Conservation (phyloP, 1,140 invertebrate genomes). For the Pseudomyrmex flavicornis region DNA sequence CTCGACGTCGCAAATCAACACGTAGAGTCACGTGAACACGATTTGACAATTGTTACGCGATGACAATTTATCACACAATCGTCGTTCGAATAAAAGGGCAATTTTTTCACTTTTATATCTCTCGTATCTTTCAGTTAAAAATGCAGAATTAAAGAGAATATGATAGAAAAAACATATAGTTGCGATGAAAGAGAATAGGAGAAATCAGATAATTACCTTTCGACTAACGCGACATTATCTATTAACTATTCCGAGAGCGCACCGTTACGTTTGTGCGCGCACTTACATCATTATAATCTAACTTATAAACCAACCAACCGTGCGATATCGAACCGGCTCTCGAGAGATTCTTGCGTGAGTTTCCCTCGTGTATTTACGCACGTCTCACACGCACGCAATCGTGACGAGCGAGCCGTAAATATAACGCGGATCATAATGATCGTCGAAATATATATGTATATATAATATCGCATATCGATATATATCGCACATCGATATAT, state of each 20-base stretch:
- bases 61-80: not conserved
- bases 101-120: not conserved
- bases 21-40: not conserved
- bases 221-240: too few relatives aligned
- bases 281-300: not conserved
- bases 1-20: not conserved
- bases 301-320: not conserved
- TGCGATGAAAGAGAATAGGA: too few relatives aligned
- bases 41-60: not conserved
- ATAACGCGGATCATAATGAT: constrained; percentile 70
- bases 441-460: constrained; percentile 47
- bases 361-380: not conserved
- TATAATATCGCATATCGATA: too few relatives aligned
- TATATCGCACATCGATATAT: too few relatives aligned
- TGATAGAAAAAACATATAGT: too few relatives aligned
- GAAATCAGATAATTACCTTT: not conserved
- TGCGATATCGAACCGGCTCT: not conserved
- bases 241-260: too few relatives aligned
- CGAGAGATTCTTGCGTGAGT: not conserved
- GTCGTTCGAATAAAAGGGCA: not conserved
- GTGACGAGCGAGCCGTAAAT: constrained; percentile 46
- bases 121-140: too few relatives aligned
- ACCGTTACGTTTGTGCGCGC: not conserved
- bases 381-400: constrained; percentile 28
- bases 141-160: too few relatives aligned